Percentiles rank a stretch among this genome's conserved stretches.
Evolutionary conservation across 2,888 invertebrate genomes (phyloP).

Genomic region (Strigamia transsilvanica): DNA sequence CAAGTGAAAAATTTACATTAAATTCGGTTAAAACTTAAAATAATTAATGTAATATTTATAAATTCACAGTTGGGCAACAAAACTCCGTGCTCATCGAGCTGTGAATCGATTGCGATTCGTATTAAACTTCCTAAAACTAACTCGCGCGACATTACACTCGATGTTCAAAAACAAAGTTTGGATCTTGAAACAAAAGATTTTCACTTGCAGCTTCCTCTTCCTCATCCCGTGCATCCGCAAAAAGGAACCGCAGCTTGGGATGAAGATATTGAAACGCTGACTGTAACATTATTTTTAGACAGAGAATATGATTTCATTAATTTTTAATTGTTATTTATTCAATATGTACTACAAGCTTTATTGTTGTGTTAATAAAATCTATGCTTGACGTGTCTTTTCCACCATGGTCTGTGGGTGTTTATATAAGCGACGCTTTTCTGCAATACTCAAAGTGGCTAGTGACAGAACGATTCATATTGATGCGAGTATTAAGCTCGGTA

Average conservation of each 20-base stretch:
- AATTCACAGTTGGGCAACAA: conserved; percentile 78
- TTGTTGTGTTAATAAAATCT: not conserved
- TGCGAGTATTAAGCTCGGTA: no score
- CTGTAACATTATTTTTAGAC: conserved; percentile 76
- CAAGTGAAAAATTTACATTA: conserved; percentile 69
- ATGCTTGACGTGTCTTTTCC: no score
- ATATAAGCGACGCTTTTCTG: no score
- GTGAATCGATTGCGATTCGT: conserved; percentile 84
- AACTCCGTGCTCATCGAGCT: conserved; percentile 79
- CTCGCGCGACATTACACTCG: conserved; percentile 77
- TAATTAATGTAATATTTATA: not conserved
- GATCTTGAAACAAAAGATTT: conserved; percentile 73
- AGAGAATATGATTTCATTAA: conserved; percentile 87
- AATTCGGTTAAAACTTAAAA: not conserved
- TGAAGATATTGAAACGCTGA: conserved; percentile 71
- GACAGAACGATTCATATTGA: no score
- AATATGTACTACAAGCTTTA: not conserved
- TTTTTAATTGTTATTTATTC: conserved; percentile 70
- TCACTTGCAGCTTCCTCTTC: conserved; percentile 77
- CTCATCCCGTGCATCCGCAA: conserved; percentile 84
- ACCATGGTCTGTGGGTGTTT: no score
- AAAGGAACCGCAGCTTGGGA: conserved; percentile 83
- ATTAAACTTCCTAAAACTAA: conserved; percentile 80
- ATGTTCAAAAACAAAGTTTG: conserved; percentile 70
- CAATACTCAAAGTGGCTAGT: no score